Base-by-base conservation (phyloP, 2,113 vertebrate species). In the Aphyosemion australe region DNA sequence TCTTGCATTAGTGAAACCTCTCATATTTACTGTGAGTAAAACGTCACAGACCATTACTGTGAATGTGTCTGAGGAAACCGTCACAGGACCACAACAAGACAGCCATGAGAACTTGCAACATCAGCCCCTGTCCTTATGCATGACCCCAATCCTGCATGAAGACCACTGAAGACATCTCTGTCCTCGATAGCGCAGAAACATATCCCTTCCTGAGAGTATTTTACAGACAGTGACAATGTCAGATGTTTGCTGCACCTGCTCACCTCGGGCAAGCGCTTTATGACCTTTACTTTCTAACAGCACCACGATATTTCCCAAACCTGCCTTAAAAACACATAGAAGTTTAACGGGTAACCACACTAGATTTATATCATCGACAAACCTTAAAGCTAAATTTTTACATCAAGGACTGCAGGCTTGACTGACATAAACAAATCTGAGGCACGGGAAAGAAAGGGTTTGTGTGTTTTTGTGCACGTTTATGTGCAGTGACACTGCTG, bases 71-170 rank as follows among this genome's bases (percentile, higher is more conserved):
- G 50, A 43, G 53, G 26, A 51, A 79, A 37, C 48, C 48, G 20
- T 65, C 45, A 43, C 52, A 31, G 72, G 57, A 39, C 67, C 50
- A 42, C 42, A 61, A 58, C 57, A 31, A 41, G 52, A 73, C 67
- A 45, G 57, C 15, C 1, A 14, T 11, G 69, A 65, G 56, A 87
- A 79, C 42, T 70, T 88, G 86, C 86, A 84, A 6, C 83, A 72
- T 87, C 88, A 88, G 88, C 86, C 74, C 73, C 67, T 68, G 88
- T 87, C 83, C 61, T 54, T 51, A 12, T 48, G 41, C 34, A 73
- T 85, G 82, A 84, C 80, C 80, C 74, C 63, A 82, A 85, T 85
- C 52, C 26, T 31, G 0, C 12, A 48, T 68, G 83, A 83, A 74
- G 69, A 52, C 16, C 70, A 51, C 51, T 9, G 45, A 11, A 34